Base-by-base conservation (phyloP, 2,797 vertebrate genomes). In the Semotilus atromaculatus region DNA sequence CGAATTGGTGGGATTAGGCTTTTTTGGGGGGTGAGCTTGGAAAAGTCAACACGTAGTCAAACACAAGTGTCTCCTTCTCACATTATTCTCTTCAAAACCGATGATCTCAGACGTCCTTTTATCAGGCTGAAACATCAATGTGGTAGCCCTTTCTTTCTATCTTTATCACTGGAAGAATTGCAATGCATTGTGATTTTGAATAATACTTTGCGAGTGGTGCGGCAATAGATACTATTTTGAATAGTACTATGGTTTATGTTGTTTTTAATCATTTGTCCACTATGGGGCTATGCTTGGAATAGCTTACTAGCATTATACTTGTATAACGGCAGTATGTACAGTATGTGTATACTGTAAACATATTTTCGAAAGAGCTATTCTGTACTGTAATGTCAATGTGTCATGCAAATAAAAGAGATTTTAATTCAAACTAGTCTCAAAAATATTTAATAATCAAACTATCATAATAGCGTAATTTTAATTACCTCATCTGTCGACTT, bases 1-100 rank as follows among this genome's bases (percentile, higher is more conserved):
- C 38, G 89, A 89, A 88, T 86, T 86, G 85, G 80, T 66, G 55
- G 85, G 58, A 87, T 87, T 86, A 74, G 83, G 55, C 68, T 77
- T 85, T 88, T 89, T 87, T 48, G 51, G 70, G 53, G 76, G 72
- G 53, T n/a, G n/a, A 80, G 64, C 72, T 70, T 34, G 14, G 70
- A 82, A 85, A 84, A 85, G 76, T 81, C 71, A 89, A 84, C 26
- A 51, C 26, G 40, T 21, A 76, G 60, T 64, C 76, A 73, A n/a
- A 74, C 43, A 66, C 81, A 80, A 60, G 48, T 40, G n/a, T 84
- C 7, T 77, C 4, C 53, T 45, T 21, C 55, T 71, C 51, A 70
- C 36, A 53, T 48, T 53, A 81, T 76, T 14, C 51, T 71, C 38
- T 70, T 78, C 48, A 60, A 51, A 60, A 78, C 0, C 60, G 5